These are phyloP conservation scores for Coleophora deauratella DNA, from an alignment of 2,888 invertebrate genomes.

Conservation along the genomic window DNA sequence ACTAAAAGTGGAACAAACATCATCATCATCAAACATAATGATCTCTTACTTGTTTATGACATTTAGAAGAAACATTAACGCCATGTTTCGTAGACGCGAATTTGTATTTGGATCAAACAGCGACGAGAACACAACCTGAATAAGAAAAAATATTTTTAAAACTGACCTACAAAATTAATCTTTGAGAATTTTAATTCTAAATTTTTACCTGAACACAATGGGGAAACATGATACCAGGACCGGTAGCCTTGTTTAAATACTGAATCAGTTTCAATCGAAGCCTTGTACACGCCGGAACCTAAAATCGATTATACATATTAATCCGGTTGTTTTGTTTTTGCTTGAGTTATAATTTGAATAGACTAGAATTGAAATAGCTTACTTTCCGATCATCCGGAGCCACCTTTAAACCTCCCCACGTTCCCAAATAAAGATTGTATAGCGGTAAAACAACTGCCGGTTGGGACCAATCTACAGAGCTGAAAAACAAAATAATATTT, in stretches of 20 bases:
- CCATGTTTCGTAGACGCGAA: conserved; percentile 84
- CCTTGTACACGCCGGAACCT: conserved; percentile 85
- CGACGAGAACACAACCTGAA: conserved; percentile 88
- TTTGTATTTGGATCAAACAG: conserved; percentile 89
- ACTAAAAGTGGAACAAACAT: too few relatives aligned
- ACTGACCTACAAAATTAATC: too few relatives aligned
- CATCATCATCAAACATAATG: background rate
- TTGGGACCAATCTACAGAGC: conserved; percentile 85
- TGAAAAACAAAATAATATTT: conserved; percentile 31
- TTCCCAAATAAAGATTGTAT: conserved; percentile 86
- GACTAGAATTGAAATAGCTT: too few relatives aligned
- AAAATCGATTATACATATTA: background rate
- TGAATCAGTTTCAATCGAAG: conserved; percentile 89
- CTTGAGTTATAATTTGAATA: too few relatives aligned
- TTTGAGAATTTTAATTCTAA: too few relatives aligned
- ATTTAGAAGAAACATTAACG: conserved; percentile 86
- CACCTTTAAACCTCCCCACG: conserved; percentile 71
- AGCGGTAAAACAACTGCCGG: conserved; percentile 80
- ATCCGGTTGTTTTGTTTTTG: too few relatives aligned
- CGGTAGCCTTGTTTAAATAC: conserved; percentile 83
- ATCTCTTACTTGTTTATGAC: conserved; percentile 84
- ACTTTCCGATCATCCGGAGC: conserved; percentile 81
- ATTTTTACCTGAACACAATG: conserved; percentile 89
- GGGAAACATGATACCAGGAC: conserved; percentile 82
- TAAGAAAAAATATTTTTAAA: conserved; percentile 5